Evolutionary conservation across 2,888 invertebrate species (phyloP).

Genomic region (Pocota personata): DNA sequence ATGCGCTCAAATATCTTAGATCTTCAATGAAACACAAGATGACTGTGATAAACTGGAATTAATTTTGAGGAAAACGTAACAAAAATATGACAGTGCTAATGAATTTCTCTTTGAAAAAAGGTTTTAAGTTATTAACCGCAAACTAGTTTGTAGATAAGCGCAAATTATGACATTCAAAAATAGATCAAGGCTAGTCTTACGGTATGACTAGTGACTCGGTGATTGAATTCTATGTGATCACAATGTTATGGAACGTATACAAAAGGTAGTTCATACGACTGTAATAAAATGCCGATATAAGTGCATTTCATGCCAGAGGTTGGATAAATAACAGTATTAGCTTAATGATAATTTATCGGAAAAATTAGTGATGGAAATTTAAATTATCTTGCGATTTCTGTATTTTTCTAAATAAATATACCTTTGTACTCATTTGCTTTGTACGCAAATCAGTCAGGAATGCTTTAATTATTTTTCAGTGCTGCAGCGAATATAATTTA

Average conservation of each 20-base stretch:
- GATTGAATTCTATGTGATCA: constrained; percentile 29
- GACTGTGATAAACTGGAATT: constrained; percentile 18
- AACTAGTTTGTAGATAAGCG: constrained; percentile 46
- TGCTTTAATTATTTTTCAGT: neutral
- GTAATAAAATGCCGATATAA: constrained; percentile 45
- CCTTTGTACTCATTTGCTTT: neutral
- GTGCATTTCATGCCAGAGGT: constrained; percentile 23
- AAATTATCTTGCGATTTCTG: constrained; percentile 15
- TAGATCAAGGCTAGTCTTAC: constrained; percentile 17
- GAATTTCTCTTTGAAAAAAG: neutral
- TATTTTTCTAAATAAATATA: neutral
- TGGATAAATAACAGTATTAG: constrained; percentile 30
- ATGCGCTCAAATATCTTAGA: constrained; percentile 56
- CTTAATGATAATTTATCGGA: constrained; percentile 50
- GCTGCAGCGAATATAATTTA: neutral
- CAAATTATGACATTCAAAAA: constrained; percentile 60
- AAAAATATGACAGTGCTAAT: constrained; percentile 14
- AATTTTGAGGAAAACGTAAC: constrained; percentile 16
- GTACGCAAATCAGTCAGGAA: neutral
- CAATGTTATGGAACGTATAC: constrained; percentile 8
- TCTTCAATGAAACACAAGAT: constrained; percentile 23
- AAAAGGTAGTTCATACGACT: constrained; percentile 22
- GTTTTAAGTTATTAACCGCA: constrained; percentile 18
- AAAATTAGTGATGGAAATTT: constrained; percentile 29
- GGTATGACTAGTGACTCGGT: neutral